Evolutionary conservation across 2,888 invertebrate species (phyloP), one percentile per base, ranked within the genome.

Genomic region (Eupithecia vulgata): DNA sequence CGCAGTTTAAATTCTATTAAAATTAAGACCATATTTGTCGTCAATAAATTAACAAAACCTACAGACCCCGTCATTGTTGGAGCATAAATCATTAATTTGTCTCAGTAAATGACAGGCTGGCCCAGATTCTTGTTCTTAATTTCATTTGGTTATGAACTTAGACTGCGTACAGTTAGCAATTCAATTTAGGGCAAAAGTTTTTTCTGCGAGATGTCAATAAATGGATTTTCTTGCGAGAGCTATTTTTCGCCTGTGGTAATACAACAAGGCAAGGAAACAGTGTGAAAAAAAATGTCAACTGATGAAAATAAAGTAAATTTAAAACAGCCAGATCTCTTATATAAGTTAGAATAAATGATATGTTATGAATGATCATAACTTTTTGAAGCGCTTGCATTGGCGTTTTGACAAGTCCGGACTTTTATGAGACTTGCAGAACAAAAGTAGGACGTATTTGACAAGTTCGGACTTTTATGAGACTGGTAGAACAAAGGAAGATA

Each of bases 361-460:
- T n/a, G n/a, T n/a, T n/a, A n/a, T n/a, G n/a, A n/a, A n/a, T n/a
- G n/a, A n/a, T n/a, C n/a, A n/a, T 30, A 30, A 30, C 30, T 30
- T 30, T 30, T 30, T 30, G 30, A 37, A 61, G 21, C 34, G 2
- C 37, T 62, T 62, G 65, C n/a, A n/a, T n/a, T n/a, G 37, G 15
- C 65, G 21, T 40, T 12, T 40, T 3, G 48, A n/a, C 48, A 21
- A 10, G 64, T 35, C 21, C 6, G 5, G 37, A 65, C 65, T 70
- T 68, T 72, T 71, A 76, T 76, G 76, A 78, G 68, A 77, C 76
- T 76, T 71, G 71, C 78, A 80, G 78, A 76, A 77, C 73, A 73
- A 57, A 70, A 42, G 71, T 73, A 74, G 73, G 37, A 15, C 65
- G 21, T 40, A 42, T 12, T 40, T 3, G 48, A n/a, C 48, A 21